A percentile compares a stretch with the other conserved stretches of the same genome.
These are phyloP conservation scores for Zosterops borbonicus DNA, from an alignment of 2,113 vertebrate species.

Conservation along the genomic window DNA sequence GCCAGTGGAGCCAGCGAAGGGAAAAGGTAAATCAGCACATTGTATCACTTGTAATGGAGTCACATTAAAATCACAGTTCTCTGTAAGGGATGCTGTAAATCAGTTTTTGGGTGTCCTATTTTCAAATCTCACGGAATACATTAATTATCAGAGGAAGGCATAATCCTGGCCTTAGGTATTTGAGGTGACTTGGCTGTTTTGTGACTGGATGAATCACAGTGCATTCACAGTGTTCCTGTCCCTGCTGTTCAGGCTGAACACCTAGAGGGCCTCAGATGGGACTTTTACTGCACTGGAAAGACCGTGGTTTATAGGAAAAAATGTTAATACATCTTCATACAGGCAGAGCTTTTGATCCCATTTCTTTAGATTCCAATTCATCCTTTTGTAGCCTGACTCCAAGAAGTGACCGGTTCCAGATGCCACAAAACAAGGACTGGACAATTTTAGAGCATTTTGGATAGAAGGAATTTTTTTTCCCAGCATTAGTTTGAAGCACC, in stretches of 20 bases:
- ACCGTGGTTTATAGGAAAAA: neutral
- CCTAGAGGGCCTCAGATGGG: neutral
- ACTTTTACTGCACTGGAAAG: neutral
- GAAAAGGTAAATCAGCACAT: neutral
- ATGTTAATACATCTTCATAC: neutral
- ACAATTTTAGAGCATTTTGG: neutral
- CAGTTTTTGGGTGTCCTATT: neutral
- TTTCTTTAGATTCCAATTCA: neutral
- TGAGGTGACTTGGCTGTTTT: neutral
- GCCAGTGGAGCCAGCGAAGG: neutral
- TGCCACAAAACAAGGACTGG: neutral
- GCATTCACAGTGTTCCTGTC: neutral
- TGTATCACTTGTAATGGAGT: neutral
- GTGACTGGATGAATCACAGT: neutral
- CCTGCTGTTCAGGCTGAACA: neutral
- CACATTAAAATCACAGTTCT: neutral
- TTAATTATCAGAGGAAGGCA: neutral
- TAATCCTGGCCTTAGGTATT: neutral
- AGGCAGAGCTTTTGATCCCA: neutral
- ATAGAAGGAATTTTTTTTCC: neutral
- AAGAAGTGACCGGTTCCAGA: neutral
- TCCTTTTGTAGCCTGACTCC: neutral
- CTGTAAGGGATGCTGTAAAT: neutral
- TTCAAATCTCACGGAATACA: neutral
- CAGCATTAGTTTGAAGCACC: neutral